Base-by-base conservation (phyloP, 2,797 vertebrate species). In the Tarsius wallacei region DNA sequence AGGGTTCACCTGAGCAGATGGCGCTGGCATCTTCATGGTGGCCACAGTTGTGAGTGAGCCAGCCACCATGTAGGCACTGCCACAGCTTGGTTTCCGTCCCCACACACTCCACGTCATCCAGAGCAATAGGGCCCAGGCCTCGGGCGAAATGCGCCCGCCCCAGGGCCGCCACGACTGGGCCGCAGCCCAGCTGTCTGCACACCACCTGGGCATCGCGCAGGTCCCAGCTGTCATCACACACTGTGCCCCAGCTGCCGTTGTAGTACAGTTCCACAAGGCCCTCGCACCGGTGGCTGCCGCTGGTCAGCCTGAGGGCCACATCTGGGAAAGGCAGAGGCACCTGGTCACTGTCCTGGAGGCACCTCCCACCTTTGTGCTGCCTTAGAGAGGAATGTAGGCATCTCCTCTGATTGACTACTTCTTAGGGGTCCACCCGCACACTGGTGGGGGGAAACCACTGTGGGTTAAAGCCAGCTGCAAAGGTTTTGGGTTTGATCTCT, bases 31-130 rank as follows among this genome's bases (percentile, higher is more conserved):
- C 99, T 98, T 99, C 99, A 94, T 99, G 99, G 98, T 99, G 99
- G 98, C 99, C 99, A 91, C 99, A 99, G 98, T 99, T 99, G 98
- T 99, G 99, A 95, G 99, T 98, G 97, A 99, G 99, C 99, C 99
- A 99, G 98, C 99, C 99, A 1, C 99, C 98, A 87, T 99, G 99
- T 95, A 98, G 98, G 98, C 99, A 99, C 92, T 99, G 99, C 94
- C 99, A 99, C 97, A 99, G 98, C 57, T 99, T 99, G 17, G 99
- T 98, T 97, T 99, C 99, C 1, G 99, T 99, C 70, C 99, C 99
- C 2, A 98, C 98, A 97, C 99, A 99, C 95, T 99, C 99, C 49
- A 99, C 98, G 5, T 99, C 99, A 51, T 99, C 99, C 98, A 99
- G 97, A 82, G 99, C 98, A 91, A 99, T 99, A 78, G 99, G 99